Conservation (phyloP, 2,888 invertebrate genomes). For the Campoletis raptor region DNA sequence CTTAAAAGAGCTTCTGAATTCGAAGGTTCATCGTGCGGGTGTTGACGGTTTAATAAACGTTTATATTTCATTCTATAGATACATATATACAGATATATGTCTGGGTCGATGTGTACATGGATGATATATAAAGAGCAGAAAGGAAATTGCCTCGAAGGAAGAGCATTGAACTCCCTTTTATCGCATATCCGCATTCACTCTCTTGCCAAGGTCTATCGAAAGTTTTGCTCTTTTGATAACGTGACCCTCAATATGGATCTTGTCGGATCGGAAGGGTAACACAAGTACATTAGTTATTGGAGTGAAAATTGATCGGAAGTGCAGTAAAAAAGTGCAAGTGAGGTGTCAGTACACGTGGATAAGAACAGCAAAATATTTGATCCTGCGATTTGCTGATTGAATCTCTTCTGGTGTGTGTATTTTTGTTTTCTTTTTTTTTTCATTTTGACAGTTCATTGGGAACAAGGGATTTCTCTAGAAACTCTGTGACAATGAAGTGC, state of each 20-base stretch:
- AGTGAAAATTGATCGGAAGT: background rate
- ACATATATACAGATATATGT: background rate
- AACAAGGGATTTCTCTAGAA: background rate
- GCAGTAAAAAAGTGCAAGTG: conserved; percentile 5
- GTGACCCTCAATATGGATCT: background rate
- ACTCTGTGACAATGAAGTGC: background rate
- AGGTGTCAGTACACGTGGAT: conserved; percentile 4
- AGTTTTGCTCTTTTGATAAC: background rate
- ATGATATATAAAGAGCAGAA: background rate
- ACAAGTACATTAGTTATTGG: background rate
- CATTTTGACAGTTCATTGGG: background rate
- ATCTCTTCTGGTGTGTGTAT: background rate
- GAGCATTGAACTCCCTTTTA: conserved; percentile 44
- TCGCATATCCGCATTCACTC: conserved; percentile 26
- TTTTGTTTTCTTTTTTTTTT: background rate
- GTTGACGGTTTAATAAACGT: background rate
- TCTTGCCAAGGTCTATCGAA: conserved; percentile 14
- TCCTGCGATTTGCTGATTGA: background rate
- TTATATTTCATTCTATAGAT: background rate
- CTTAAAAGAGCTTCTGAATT: background rate
- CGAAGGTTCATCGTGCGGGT: conserved; percentile 5
- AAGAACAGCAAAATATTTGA: background rate
- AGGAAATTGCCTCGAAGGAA: background rate
- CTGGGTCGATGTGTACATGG: background rate
- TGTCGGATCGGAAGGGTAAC: background rate